Conservation (phyloP, 2,888 invertebrate species). For the Pterostichus madidus region DNA sequence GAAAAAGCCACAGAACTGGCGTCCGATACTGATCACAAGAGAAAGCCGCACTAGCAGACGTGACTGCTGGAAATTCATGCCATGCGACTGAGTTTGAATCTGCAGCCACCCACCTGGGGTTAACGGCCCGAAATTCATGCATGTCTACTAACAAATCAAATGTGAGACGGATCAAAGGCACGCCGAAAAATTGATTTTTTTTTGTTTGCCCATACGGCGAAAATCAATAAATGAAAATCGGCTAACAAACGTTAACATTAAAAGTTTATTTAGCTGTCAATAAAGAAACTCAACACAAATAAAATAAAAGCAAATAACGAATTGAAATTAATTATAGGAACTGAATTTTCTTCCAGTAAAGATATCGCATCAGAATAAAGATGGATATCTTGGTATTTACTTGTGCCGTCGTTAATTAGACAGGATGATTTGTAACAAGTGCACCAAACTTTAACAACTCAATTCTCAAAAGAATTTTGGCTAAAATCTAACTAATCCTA, state of each 20-base stretch:
- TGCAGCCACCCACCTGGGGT: constrained; percentile 11
- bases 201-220: background rate
- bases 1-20: background rate
- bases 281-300: background rate
- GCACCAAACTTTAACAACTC: too few species aligned
- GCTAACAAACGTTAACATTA: background rate
- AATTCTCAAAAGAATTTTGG: too few species aligned
- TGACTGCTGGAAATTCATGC: too few species aligned
- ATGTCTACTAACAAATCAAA: background rate
- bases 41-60: background rate
- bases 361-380: too few species aligned
- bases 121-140: constrained; percentile 5
- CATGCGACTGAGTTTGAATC: background rate
- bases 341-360: too few species aligned
- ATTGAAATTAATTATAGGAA: too few species aligned
- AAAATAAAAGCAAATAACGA: too few species aligned
- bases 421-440: too few species aligned
- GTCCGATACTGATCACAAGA: background rate
- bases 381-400: too few species aligned
- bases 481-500: too few species aligned
- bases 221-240: constrained; percentile 1
- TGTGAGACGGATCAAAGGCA: background rate
- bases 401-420: too few species aligned
- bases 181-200: background rate
- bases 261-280: background rate